Base-by-base conservation (phyloP, 2,888 invertebrate genomes). In the Psococerastis gibbosa region DNA sequence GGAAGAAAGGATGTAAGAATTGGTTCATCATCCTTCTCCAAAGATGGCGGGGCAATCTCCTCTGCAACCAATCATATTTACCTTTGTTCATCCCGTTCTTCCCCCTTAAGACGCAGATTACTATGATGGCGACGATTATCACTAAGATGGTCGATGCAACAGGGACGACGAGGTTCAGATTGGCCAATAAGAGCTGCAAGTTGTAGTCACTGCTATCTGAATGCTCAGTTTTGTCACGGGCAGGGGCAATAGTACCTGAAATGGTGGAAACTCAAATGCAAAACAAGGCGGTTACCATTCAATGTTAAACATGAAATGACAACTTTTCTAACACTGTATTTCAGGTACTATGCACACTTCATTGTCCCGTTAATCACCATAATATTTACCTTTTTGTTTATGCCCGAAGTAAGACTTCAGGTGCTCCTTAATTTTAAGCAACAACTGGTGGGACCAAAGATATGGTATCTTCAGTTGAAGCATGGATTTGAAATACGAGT, bases 211-310 rank as follows among this genome's bases (percentile, higher is more conserved):
- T 13, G 11, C 20, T 17, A 13, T 4, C 38, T 11, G 38, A 38
- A 4, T 3, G 38, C 56, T 76, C 70, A 60, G 79, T 78, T 58
- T 81, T 70, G 63, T 84, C 85, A 65, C 84, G 80, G 62, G 78
- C 77, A 67, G 87, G 87, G 68, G 88, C 84, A 68, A 88, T 81
- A 69, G 87, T 87, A 79, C 87, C 87, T 88, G 84, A 75, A 85
- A 85, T n/a, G n/a, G n/a, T n/a, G n/a, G n/a, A n/a, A n/a, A n/a
- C n/a, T n/a, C 31, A 11, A 31, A n/a, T 31, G 9, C n/a, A 31
- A 31, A 31, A 31, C n/a, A 11, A 31, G n/a, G n/a, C 9, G 31
- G 31, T 31, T n/a, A 11, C 31, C n/a, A 31, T n/a, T 31, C 9
- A 11, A 9, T 31, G 31, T 31, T 31, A 31, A 31, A 31, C 9